A percentile compares a stretch with the other conserved stretches of the same genome.
phyloP scores from a whole-genome alignment of 2,797 vertebrate genomes.

The Diplodus puntazzo region DNA sequence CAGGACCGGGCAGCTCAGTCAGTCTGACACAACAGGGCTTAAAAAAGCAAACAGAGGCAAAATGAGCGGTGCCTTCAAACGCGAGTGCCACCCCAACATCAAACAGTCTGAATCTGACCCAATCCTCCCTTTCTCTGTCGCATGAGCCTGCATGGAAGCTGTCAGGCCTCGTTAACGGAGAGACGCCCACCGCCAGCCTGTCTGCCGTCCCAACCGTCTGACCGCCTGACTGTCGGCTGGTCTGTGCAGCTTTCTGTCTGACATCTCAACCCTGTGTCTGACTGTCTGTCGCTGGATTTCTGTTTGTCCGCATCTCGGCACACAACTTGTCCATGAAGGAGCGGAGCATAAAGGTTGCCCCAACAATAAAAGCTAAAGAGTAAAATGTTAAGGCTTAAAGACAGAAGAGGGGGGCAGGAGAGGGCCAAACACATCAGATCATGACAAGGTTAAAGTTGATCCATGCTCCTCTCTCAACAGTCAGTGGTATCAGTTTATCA shows the following conservation, averaged over 20 bases:
- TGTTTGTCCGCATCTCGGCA: conserved; percentile 33
- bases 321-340: conserved; percentile 18
- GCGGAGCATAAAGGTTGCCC: conserved; percentile 1
- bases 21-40: conserved; percentile 59
- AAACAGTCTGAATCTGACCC: conserved; percentile 63
- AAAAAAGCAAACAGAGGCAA: conserved; percentile 66
- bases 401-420: conserved; percentile 6
- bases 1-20: conserved; percentile 30
- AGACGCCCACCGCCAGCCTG: conserved; percentile 75
- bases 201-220: conserved; percentile 62
- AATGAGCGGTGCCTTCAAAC: conserved; percentile 70
- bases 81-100: conserved; percentile 58
- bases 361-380: conserved; percentile 1
- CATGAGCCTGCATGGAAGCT: conserved; percentile 72
- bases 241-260: conserved; percentile 53
- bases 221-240: conserved; percentile 56
- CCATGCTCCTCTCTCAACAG: background rate
- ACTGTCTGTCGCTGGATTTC: conserved; percentile 38
- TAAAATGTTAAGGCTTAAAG: background rate
- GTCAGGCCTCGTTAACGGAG: conserved; percentile 74
- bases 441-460: background rate
- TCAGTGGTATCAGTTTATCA: background rate
- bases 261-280: conserved; percentile 46
- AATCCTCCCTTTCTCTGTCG: conserved; percentile 64
- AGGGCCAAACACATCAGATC: background rate